Conservation (phyloP, 92 coral and sea anemone genomes). For the Phenganax marumi region DNA sequence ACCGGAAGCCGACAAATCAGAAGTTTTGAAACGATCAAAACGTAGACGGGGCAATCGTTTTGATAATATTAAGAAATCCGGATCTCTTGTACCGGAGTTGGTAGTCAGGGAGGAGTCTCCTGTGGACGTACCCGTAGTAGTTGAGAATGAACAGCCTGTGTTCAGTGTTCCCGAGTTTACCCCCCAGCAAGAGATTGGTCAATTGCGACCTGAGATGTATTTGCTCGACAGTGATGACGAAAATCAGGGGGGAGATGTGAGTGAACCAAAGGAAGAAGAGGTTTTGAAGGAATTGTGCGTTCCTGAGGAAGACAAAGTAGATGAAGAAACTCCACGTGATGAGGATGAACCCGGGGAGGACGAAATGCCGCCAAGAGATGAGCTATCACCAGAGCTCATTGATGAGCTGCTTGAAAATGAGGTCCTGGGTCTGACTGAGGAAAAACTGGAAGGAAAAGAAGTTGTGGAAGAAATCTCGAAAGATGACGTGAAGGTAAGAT, state of each 20-base stretch:
- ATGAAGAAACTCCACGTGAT: background rate
- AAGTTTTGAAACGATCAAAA: background rate
- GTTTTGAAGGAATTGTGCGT: background rate
- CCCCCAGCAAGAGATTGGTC: background rate
- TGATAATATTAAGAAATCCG: conserved; percentile 38
- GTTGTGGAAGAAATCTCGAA: background rate
- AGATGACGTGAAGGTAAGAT: background rate
- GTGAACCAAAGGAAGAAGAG: background rate
- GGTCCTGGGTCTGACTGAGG: conserved; percentile 13
- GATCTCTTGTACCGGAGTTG: conserved; percentile 26
- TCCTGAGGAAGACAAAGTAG: background rate
- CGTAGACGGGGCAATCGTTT: conserved; percentile 37
- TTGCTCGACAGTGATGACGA: conserved; percentile 31
- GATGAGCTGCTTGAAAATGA: conserved; percentile 40
- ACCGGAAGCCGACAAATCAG: conserved; percentile 1
- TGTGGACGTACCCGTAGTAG: background rate
- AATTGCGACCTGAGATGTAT: conserved; percentile 33
- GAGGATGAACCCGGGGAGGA: conserved; percentile 18
- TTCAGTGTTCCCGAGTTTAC: background rate
- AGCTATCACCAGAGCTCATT: conserved; percentile 33
- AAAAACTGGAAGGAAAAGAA: background rate
- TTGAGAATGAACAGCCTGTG: conserved; percentile 4
- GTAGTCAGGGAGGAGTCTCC: conserved; percentile 27
- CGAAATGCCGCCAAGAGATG: conserved; percentile 15
- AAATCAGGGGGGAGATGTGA: background rate